Percentiles rank a stretch among this genome's conserved stretches.
Evolutionary conservation across 2,113 vertebrate species (phyloP).

Genomic region (Gopherus evgoodei): DNA sequence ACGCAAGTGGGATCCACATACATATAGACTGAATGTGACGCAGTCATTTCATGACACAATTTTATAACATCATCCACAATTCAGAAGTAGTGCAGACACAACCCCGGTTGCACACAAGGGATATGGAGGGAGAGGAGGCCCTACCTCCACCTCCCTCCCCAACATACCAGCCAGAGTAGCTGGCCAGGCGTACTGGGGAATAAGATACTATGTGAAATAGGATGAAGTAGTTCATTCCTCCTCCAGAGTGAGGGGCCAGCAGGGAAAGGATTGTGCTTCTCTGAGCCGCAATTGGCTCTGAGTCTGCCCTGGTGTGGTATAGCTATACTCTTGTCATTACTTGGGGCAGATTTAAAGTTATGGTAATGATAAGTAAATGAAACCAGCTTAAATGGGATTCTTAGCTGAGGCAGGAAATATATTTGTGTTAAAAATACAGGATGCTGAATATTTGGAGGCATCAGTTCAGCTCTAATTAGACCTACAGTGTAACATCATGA

Average conservation of each 20-base stretch:
- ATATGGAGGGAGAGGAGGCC: neutral
- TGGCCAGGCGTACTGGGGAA: neutral
- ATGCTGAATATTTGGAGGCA: neutral
- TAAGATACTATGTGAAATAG: neutral
- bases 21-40: too few relatives aligned
- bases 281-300: neutral
- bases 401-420: neutral
- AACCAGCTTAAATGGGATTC: neutral
- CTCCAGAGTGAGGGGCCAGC: neutral
- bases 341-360: neutral
- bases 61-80: too few relatives aligned
- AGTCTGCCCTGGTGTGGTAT: neutral
- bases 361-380: neutral
- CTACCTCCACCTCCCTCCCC: neutral
- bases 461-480: neutral
- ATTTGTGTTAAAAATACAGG: neutral
- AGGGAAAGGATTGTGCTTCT: neutral
- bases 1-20: too few relatives aligned
- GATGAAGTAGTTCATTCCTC: neutral
- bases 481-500: rapidly evolving
- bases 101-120: too few relatives aligned
- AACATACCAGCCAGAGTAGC: neutral
- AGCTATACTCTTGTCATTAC: neutral
- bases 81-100: too few relatives aligned
- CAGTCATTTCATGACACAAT: too few relatives aligned